Evolutionary conservation across 2,113 vertebrate species (phyloP).

Genomic region (Tetraodon nigroviridis): DNA sequence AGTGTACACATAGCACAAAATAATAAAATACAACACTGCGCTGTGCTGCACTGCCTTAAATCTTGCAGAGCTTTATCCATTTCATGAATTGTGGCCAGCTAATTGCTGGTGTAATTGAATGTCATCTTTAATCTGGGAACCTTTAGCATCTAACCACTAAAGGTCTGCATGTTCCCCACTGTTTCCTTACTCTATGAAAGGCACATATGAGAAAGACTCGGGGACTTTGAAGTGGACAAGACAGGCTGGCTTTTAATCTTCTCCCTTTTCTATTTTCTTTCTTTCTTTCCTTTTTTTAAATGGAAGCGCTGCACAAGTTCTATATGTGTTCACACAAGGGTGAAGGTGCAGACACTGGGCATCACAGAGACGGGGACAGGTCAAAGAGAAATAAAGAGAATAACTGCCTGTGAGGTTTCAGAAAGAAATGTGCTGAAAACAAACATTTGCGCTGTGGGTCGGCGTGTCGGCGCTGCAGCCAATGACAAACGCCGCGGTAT

Average conservation of each 20-base stretch:
- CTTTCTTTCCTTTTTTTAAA: conserved; percentile 34
- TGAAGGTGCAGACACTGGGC: conserved; percentile 29
- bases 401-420: conserved; percentile 46
- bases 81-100: conserved; percentile 1
- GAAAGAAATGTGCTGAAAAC: conserved; percentile 30
- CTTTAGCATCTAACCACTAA: conserved; percentile 52
- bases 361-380: conserved; percentile 63
- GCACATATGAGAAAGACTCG: conserved; percentile 62
- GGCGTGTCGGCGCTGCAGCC: conserved; percentile 24
- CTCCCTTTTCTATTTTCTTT: conserved; percentile 5
- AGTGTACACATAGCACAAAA: no score
- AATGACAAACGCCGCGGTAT: conserved; percentile 33
- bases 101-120: conserved; percentile 52
- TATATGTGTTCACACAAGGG: conserved; percentile 22
- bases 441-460: conserved; percentile 1
- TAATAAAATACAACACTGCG: no score
- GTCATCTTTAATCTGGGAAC: conserved; percentile 60
- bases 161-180: conserved; percentile 51
- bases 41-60: neutral
- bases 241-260: conserved; percentile 44
- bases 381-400: conserved; percentile 78
- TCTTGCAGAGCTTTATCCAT: conserved; percentile 5
- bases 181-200: conserved; percentile 67
- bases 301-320: conserved; percentile 7
- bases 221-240: conserved; percentile 67